Percentiles rank a stretch among this genome's conserved stretches.
Evolutionary conservation across 2,797 vertebrate genomes (phyloP).

Genomic region (Zenarchopterus dispar): DNA sequence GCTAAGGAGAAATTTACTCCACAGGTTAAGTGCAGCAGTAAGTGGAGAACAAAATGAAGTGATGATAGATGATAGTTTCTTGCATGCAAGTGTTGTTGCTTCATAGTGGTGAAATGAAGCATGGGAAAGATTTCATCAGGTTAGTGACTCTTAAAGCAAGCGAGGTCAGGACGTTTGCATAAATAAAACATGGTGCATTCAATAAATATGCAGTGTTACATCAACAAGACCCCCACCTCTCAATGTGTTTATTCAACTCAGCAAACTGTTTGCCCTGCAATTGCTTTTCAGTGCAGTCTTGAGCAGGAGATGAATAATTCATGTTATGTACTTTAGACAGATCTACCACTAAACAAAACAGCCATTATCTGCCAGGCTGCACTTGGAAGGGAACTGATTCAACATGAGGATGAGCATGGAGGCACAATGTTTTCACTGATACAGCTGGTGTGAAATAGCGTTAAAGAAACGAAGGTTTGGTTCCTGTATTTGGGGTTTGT

Average conservation of each 20-base stretch:
- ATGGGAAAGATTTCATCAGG: slow-evolving; percentile 56
- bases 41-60: slow-evolving; percentile 15
- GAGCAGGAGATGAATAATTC: slow-evolving; percentile 71
- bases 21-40: slow-evolving; percentile 4
- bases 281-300: slow-evolving; percentile 66
- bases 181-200: slow-evolving; percentile 75
- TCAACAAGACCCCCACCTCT: slow-evolving; percentile 33
- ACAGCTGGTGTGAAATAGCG: slow-evolving; percentile 1
- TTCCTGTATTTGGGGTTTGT: neutral
- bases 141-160: slow-evolving; percentile 57
- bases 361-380: slow-evolving; percentile 74
- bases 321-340: slow-evolving; percentile 69
- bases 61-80: slow-evolving; percentile 6
- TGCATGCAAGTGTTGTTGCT: slow-evolving; percentile 40
- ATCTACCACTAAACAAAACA: slow-evolving; percentile 75
- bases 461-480: neutral
- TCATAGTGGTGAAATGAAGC: slow-evolving; percentile 63
- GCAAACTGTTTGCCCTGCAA: slow-evolving; percentile 65
- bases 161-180: slow-evolving; percentile 54
- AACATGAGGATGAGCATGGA: slow-evolving; percentile 23
- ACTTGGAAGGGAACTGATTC: slow-evolving; percentile 56
- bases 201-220: slow-evolving; percentile 66
- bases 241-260: slow-evolving; percentile 53
- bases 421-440: slow-evolving; percentile 32
- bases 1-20: neutral